Evolutionary conservation across 1,140 invertebrate genomes (phyloP).

Genomic region (Sesamia nonagrioides): DNA sequence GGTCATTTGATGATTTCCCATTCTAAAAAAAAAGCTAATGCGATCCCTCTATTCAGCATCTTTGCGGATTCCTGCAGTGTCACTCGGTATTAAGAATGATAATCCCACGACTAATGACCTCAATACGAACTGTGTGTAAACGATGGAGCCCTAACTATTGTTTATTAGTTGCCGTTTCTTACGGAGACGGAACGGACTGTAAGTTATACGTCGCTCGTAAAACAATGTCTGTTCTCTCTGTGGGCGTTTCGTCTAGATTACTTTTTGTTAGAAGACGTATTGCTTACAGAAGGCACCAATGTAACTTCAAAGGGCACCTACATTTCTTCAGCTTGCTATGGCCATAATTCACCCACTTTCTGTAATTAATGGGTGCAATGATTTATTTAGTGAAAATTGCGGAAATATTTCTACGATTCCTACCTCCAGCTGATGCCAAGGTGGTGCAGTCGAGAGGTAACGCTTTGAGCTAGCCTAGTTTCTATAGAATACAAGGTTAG

Average conservation of each 20-base stretch:
- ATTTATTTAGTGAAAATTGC: background rate
- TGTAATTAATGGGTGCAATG: background rate
- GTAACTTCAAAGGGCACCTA: background rate
- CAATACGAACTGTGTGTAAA: background rate
- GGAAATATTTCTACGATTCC: background rate
- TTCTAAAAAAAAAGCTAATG: too few species aligned
- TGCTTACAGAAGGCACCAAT: background rate
- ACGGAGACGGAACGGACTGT: background rate
- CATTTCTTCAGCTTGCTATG: background rate
- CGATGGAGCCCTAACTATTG: conserved; percentile 26
- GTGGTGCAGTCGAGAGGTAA: too few species aligned
- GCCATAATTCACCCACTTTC: too few species aligned
- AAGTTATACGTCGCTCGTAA: conserved; percentile 7
- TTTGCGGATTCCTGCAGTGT: background rate
- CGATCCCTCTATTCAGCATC: background rate
- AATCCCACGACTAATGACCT: conserved; percentile 1
- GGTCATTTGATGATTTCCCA: too few species aligned
- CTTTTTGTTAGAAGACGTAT: conserved; percentile 1
- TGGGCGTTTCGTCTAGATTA: conserved; percentile 17
- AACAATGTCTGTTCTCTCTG: conserved; percentile 10
- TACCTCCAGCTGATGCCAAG: too few species aligned
- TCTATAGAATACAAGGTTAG: too few species aligned
- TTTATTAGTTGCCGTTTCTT: conserved; percentile 22
- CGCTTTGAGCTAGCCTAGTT: too few species aligned
- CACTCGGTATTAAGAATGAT: conserved; percentile 10